Percentiles rank a stretch among this genome's conserved stretches.
phyloP scores from a whole-genome alignment of 2,888 invertebrate genomes.

The Mycalesis mineus region DNA sequence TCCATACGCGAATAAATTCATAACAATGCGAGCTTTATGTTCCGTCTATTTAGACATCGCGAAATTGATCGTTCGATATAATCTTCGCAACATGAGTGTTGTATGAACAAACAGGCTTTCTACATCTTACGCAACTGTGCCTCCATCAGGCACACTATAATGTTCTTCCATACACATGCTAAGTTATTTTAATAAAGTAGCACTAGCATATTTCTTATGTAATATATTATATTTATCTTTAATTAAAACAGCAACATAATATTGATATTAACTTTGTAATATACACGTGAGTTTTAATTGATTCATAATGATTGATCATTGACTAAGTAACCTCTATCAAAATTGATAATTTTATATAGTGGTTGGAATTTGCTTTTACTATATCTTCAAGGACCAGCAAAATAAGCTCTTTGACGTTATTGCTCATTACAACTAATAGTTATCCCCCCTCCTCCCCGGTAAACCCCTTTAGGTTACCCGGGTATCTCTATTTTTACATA shows the following conservation, averaged over 20 bases:
- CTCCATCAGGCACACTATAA: slow-evolving; percentile 21
- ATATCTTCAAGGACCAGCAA: too few relatives aligned
- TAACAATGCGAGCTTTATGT: slow-evolving; percentile 11
- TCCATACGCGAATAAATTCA: slow-evolving; percentile 3
- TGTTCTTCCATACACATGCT: background rate
- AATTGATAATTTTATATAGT: too few relatives aligned
- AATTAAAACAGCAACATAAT: background rate
- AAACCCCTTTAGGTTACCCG: too few relatives aligned
- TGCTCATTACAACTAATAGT: too few relatives aligned
- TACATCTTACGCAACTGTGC: slow-evolving; percentile 21
- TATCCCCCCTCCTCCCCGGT: too few relatives aligned
- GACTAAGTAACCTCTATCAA: too few relatives aligned
- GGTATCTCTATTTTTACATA: too few relatives aligned
- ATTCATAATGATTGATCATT: too few relatives aligned
- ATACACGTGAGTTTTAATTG: too few relatives aligned
- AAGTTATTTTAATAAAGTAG: background rate
- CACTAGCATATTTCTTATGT: background rate
- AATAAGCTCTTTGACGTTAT: too few relatives aligned
- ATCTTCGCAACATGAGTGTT: slow-evolving; percentile 16
- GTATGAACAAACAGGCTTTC: slow-evolving; percentile 18
- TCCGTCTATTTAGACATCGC: slow-evolving; percentile 12
- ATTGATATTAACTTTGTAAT: too few relatives aligned
- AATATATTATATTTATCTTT: background rate
- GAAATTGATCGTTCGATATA: slow-evolving; percentile 16
- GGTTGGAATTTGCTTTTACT: too few relatives aligned